A percentile compares a stretch with the other conserved stretches of the same genome.
These are phyloP conservation scores for Bergia sp. DNA, from an alignment of 92 coral and sea anemone genomes.

Conservation along the genomic window DNA sequence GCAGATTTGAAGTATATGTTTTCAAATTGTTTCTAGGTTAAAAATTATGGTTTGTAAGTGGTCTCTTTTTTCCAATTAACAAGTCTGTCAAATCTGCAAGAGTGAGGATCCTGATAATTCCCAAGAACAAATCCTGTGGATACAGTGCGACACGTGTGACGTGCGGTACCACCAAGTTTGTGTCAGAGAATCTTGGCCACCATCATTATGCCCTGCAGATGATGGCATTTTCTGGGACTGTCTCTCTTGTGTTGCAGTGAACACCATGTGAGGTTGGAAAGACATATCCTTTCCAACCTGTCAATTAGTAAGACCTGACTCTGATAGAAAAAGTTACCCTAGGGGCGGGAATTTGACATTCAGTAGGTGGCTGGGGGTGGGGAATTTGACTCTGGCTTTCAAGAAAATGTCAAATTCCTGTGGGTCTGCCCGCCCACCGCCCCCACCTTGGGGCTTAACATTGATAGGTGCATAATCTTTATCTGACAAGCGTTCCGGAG, in stretches of 20 bases:
- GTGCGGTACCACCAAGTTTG: conserved; percentile 41
- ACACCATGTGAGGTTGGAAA: conserved; percentile 42
- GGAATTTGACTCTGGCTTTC: neutral
- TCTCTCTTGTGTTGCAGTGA: conserved; percentile 35
- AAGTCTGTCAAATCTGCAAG: conserved; percentile 42
- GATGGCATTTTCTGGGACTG: conserved; percentile 35
- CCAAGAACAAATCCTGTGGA: conserved; percentile 31
- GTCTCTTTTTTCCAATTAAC: conserved; percentile 14
- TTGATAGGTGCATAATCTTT: no score
- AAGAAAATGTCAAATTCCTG: conserved; percentile 44
- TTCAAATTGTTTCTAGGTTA: neutral
- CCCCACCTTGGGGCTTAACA: no score
- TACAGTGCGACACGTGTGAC: conserved; percentile 41
- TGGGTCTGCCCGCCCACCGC: no score
- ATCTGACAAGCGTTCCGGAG: no score
- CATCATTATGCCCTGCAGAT: conserved; percentile 28
- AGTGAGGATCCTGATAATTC: conserved; percentile 34
- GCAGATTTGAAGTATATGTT: conserved; percentile 10
- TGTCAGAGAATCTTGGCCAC: conserved; percentile 35
- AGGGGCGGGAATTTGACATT: no score
- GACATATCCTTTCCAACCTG: neutral
- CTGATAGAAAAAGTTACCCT: neutral
- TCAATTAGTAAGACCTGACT: conserved; percentile 38
- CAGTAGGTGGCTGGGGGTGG: no score
- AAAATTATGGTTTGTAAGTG: neutral